Base-by-base conservation (phyloP, 2,888 invertebrate genomes). In the Rhabditophanes sp. region DNA sequence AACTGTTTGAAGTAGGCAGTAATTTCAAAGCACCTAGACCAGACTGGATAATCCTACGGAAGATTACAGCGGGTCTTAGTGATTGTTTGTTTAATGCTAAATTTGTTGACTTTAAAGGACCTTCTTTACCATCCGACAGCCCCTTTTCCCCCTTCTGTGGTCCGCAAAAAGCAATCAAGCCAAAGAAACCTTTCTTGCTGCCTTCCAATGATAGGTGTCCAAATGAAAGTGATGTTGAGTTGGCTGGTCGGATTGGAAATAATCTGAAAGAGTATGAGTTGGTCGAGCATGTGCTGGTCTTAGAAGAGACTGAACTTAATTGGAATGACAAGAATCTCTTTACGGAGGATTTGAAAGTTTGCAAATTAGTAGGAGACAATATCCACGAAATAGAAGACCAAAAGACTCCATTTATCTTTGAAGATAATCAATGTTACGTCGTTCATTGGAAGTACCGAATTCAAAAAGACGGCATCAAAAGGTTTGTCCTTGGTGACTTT, bases 371-470 rank as follows among this genome's bases (percentile, higher is more conserved):
- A 11, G 50, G 48, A 14, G 56, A 56, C 18, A 22, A 38, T 8
- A 39, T 56, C 9, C 18, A 30, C 21, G 18, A 25, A 3, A 40
- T 49, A 4, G 46, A 47, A 6, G 35, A 41, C 21, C 41, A 27
- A 7, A 23, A 42, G n/a, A 29, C 31, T 8, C 41, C 43, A 9
- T 43, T n/a, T n/a, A n/a, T n/a, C n/a, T n/a, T 55, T 12, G 29
- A 38, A 8, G 40, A 41, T 11, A 34, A 39, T 18, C 23, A 35
- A 17, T 57, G 57, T 33, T 57, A 57, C 34, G 56, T 57, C 6
- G 31, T 57, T 21, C 37, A 46, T 26, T 57, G 57, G 57, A 32
- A 49, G 30, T 57, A 57, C 37, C 25, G 56, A 28, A 41, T 57
- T 19, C 50, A 57, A 26, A 37, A 47, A 24, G 42, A 24, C 9